These are phyloP conservation scores for Tuta absoluta DNA, from an alignment of 2,888 invertebrate genomes.

Conservation along the genomic window DNA sequence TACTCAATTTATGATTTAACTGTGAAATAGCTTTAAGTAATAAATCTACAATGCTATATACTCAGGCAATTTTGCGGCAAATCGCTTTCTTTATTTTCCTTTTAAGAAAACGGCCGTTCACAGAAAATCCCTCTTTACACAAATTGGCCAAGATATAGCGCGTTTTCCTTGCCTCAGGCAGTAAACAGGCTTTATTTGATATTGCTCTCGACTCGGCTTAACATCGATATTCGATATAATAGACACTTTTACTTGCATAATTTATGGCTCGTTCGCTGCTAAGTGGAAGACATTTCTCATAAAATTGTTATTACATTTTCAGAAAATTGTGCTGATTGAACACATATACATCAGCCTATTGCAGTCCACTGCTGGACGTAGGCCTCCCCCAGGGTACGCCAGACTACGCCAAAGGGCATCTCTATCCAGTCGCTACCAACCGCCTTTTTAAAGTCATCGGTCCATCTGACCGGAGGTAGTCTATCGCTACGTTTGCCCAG, in stretches of 20 bases:
- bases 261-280: background rate
- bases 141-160: slow-evolving; percentile 8
- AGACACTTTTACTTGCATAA: background rate
- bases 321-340: too few species aligned
- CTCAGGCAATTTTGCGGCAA: background rate
- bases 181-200: background rate
- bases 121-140: slow-evolving; percentile 2
- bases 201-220: background rate
- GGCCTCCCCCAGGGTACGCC: too few species aligned
- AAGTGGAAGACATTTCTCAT: background rate
- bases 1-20: too few species aligned
- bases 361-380: too few species aligned
- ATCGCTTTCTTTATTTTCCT: background rate
- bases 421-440: too few species aligned
- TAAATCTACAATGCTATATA: background rate
- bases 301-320: background rate
- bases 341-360: too few species aligned
- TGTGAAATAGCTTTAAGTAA: too few species aligned
- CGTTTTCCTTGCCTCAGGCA: background rate
- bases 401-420: too few species aligned
- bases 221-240: background rate
- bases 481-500: too few species aligned
- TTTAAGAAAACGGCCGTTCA: background rate
- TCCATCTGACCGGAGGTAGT: too few species aligned
- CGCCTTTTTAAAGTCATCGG: too few species aligned